Percentiles rank a stretch among this genome's conserved stretches.
Conservation (phyloP, 2,113 vertebrate species). For the Cichladusa arquata region DNA sequence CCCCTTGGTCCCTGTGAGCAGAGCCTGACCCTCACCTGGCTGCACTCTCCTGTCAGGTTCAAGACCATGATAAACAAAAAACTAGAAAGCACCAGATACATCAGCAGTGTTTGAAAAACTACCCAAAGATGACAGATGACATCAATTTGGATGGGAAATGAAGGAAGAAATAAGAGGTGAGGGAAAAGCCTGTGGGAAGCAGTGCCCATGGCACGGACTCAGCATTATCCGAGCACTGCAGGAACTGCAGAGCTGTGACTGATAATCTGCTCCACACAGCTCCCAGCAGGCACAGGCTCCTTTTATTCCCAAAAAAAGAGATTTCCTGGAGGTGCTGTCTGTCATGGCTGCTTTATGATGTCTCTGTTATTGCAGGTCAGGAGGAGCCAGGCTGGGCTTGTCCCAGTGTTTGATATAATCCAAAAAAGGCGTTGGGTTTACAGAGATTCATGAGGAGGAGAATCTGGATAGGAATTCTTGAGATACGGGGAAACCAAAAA, state of each 20-base stretch:
- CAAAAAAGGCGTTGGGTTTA: fast-evolving
- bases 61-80: not conserved
- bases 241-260: not conserved
- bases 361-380: not conserved
- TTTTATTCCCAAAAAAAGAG: not conserved
- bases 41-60: not conserved
- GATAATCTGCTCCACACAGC: not conserved
- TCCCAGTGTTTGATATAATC: not conserved
- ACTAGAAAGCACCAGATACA: not conserved
- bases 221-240: not conserved
- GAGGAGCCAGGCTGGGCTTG: not conserved
- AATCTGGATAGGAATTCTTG: not conserved
- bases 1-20: not conserved
- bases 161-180: not conserved
- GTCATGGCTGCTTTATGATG: not conserved
- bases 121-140: not conserved
- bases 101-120: not conserved
- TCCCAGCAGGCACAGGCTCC: not conserved
- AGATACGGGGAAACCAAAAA: not conserved
- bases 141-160: not conserved
- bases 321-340: not conserved
- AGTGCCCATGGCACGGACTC: not conserved
- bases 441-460: not conserved
- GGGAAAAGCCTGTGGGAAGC: not conserved
- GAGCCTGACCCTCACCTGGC: not conserved